These are phyloP conservation scores for Mylabris phalerata DNA, from an alignment of 1,140 invertebrate species.

Conservation along the genomic window DNA sequence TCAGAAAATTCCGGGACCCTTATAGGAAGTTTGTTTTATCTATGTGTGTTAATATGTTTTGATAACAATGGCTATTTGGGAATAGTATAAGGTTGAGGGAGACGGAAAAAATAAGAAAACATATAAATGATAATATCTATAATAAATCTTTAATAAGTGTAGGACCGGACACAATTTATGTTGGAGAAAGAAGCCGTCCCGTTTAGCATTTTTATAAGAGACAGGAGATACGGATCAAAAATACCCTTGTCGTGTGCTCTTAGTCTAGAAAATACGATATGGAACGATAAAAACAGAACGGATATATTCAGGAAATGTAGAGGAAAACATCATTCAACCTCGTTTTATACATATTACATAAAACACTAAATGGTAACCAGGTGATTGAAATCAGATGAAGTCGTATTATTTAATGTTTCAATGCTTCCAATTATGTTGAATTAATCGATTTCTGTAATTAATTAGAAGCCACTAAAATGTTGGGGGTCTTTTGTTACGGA, in stretches of 20 bases:
- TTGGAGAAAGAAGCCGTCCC: conserved; percentile 5
- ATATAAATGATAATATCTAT: conserved; percentile 25
- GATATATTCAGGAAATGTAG: conserved; percentile 19
- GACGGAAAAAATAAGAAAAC: conserved; percentile 12
- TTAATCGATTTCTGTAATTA: too few relatives aligned
- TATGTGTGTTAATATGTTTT: too few relatives aligned
- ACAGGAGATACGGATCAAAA: conserved; percentile 19
- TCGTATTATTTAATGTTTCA: too few relatives aligned
- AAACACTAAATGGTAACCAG: conserved; percentile 2
- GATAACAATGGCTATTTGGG: too few relatives aligned
- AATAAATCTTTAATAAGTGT: conserved; percentile 20
- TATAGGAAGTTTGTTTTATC: too few relatives aligned
- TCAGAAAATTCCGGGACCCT: too few relatives aligned
- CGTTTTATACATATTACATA: conserved; percentile 6
- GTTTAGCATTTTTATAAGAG: conserved; percentile 25
- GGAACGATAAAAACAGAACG: conserved; percentile 17
- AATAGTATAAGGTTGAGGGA: too few relatives aligned
- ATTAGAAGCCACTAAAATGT: too few relatives aligned
- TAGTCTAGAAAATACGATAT: conserved; percentile 21
- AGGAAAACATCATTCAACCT: conserved; percentile 2
- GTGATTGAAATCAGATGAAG: too few relatives aligned
- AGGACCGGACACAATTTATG: not conserved
- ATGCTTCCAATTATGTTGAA: too few relatives aligned
- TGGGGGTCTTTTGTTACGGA: too few relatives aligned
- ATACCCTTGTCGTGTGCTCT: conserved; percentile 21